Evolutionary conservation across 2,113 vertebrate genomes (phyloP).

Genomic region (Triplophysa dalaica): DNA sequence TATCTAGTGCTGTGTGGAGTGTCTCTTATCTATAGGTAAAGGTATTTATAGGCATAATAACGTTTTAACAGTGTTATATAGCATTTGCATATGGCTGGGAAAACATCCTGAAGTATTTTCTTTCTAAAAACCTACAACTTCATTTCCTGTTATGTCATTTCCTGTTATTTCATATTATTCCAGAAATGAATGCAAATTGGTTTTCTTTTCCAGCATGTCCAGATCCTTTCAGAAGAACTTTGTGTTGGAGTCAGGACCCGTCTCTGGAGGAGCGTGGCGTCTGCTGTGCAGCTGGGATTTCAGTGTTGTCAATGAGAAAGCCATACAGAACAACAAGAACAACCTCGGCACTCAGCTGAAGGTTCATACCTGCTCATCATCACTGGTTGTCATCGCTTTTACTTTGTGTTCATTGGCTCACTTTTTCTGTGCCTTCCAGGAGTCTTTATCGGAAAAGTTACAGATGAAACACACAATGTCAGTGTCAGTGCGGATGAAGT

Average conservation of each 20-base stretch:
- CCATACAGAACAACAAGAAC: conserved; percentile 84
- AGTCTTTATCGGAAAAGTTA: conserved; percentile 78
- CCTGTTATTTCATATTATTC: too few species aligned
- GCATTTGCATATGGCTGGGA: too few species aligned
- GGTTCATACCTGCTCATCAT: conserved; percentile 67
- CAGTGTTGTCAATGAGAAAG: conserved; percentile 81
- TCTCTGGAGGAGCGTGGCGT: conserved; percentile 76
- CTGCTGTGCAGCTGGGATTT: conserved; percentile 94
- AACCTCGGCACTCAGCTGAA: conserved; percentile 87
- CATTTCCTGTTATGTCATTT: too few species aligned
- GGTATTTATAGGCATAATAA: background rate
- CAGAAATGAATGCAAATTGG: background rate
- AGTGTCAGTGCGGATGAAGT: conserved; percentile 62
- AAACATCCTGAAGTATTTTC: too few species aligned
- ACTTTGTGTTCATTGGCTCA: background rate
- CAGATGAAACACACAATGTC: conserved; percentile 61
- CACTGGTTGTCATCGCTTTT: background rate
- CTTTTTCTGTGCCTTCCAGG: conserved; percentile 70
- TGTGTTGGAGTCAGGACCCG: conserved; percentile 59
- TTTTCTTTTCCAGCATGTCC: conserved; percentile 77
- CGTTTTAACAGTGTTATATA: background rate
- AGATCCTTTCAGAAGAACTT: conserved; percentile 84
- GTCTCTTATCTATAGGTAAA: conserved; percentile 84
- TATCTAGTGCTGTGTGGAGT: conserved; percentile 85
- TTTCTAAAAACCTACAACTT: too few species aligned